These are phyloP conservation scores for Dinocampus coccinellae DNA, from an alignment of 2,888 invertebrate species.

Conservation along the genomic window DNA sequence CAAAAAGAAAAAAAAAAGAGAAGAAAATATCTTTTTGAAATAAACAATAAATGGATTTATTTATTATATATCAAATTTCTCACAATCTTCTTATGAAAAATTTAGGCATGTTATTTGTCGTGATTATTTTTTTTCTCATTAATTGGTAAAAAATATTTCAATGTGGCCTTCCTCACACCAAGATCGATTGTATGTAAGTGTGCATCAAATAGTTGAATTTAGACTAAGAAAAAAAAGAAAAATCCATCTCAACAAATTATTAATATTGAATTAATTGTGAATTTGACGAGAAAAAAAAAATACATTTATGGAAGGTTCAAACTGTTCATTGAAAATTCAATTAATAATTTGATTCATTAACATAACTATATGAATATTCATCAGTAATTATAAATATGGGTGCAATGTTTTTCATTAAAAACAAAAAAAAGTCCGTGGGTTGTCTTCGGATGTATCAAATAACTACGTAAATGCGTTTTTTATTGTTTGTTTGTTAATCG, in stretches of 20 bases:
- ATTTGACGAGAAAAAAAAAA: neutral
- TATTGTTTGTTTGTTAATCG: neutral
- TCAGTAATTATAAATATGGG: neutral
- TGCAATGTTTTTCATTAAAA: slow-evolving; percentile 1
- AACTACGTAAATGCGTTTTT: neutral
- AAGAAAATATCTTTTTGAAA: too few relatives aligned
- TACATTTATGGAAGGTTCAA: neutral
- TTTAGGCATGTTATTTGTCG: slow-evolving; percentile 1
- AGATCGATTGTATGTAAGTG: slow-evolving; percentile 24
- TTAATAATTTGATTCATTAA: neutral
- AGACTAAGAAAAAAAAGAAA: neutral
- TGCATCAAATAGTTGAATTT: slow-evolving; percentile 21
- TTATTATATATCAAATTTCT: neutral
- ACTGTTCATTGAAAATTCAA: neutral
- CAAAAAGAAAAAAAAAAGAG: neutral
- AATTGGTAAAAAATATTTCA: slow-evolving; percentile 63
- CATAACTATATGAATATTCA: neutral
- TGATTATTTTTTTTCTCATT: slow-evolving; percentile 15
- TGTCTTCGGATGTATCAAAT: neutral
- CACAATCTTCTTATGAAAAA: slow-evolving; percentile 9
- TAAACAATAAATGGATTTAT: neutral
- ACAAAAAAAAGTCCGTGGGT: too few relatives aligned
- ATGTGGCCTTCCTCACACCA: slow-evolving; percentile 68
- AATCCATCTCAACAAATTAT: neutral
- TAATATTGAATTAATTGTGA: neutral